These are phyloP conservation scores for Diacarnus erythraeanus DNA, from an alignment of 37 sponge, comb jelly and placozoan species.

Conservation along the genomic window DNA sequence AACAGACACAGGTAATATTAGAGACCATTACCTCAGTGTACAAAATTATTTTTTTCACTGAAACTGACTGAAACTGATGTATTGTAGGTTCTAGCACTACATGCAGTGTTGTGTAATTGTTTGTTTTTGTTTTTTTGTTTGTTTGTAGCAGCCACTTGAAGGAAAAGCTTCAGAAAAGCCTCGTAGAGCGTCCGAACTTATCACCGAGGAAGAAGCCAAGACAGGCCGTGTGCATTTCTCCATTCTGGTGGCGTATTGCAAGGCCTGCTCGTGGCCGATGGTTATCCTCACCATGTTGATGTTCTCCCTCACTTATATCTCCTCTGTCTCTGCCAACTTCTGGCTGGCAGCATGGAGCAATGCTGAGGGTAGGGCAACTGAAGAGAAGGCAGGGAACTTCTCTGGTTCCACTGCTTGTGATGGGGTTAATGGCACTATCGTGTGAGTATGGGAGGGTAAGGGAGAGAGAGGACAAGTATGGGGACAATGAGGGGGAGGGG, in stretches of 20 bases:
- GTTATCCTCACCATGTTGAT: slow-evolving; percentile 47
- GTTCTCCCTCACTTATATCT: slow-evolving; percentile 21
- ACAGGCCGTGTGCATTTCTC: slow-evolving; percentile 66
- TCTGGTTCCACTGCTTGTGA: neutral
- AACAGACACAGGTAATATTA: no score
- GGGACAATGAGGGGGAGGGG: neutral
- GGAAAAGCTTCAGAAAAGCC: no score
- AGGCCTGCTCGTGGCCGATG: slow-evolving; percentile 32
- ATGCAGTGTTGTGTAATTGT: no score
- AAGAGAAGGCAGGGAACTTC: neutral
- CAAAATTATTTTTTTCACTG: no score
- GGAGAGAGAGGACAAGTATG: neutral
- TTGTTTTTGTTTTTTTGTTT: neutral
- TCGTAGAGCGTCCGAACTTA: neutral
- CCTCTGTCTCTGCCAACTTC: slow-evolving; percentile 63
- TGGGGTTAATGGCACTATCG: neutral
- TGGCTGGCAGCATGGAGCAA: slow-evolving; percentile 96
- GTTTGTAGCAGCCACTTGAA: neutral
- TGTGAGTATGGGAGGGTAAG: neutral
- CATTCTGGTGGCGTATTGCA: slow-evolving; percentile 56
- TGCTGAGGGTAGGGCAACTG: slow-evolving; percentile 1
- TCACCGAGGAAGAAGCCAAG: slow-evolving; percentile 78
- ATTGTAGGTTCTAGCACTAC: no score
- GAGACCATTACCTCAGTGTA: no score
- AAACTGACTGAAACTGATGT: no score